Percentiles rank a stretch among this genome's conserved stretches.
These are phyloP conservation scores for Proales similis DNA, from an alignment of 1,140 invertebrate genomes.

Conservation along the genomic window DNA sequence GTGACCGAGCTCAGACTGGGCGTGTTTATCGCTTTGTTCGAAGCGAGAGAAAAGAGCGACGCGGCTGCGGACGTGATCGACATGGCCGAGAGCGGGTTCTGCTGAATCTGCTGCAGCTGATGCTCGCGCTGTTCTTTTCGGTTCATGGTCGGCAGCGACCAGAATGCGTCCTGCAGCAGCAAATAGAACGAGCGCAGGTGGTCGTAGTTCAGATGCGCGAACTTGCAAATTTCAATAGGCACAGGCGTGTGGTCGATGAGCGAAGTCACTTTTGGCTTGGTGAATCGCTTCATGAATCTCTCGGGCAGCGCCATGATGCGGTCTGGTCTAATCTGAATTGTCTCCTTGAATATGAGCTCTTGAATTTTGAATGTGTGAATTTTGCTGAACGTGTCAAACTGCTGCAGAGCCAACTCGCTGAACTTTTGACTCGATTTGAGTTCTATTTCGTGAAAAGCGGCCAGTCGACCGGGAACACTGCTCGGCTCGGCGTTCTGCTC, in stretches of 20 bases:
- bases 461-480: neutral
- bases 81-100: slow-evolving; percentile 13
- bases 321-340: slow-evolving; percentile 87
- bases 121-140: slow-evolving; percentile 47
- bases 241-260: slow-evolving; percentile 41
- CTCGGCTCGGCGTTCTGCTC: neutral
- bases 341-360: slow-evolving; percentile 95
- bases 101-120: slow-evolving; percentile 26
- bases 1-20: slow-evolving; percentile 55
- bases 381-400: slow-evolving; percentile 95
- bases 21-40: slow-evolving; percentile 56
- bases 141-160: slow-evolving; percentile 69
- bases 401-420: slow-evolving; percentile 72
- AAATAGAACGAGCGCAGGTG: slow-evolving; percentile 83
- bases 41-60: slow-evolving; percentile 54
- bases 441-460: slow-evolving; percentile 61
- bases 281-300: slow-evolving; percentile 38
- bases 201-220: slow-evolving; percentile 79
- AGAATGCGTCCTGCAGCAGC: slow-evolving; percentile 46
- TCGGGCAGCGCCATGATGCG: slow-evolving; percentile 64
- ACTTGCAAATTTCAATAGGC: slow-evolving; percentile 88
- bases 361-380: slow-evolving; percentile 97
- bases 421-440: slow-evolving; percentile 80
- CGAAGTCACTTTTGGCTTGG: slow-evolving; percentile 40
- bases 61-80: slow-evolving; percentile 71